phyloP scores from a whole-genome alignment of 2,888 invertebrate species.

The Sarcophaga variegata region DNA sequence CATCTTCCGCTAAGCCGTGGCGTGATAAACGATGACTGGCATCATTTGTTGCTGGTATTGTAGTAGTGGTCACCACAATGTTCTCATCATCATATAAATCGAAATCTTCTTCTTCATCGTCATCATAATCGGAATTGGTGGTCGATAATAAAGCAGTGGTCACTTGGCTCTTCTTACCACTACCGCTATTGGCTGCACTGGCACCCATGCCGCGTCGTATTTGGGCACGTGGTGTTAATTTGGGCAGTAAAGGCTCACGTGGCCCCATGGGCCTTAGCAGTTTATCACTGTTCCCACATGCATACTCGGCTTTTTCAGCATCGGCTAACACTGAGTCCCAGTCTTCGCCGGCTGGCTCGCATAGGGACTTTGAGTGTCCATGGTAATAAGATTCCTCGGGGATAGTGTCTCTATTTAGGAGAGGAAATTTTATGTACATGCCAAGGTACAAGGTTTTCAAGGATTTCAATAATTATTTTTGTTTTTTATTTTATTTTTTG shows the following conservation, averaged over 20 bases:
- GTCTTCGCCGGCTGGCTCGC: slow-evolving; percentile 83
- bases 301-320: slow-evolving; percentile 72
- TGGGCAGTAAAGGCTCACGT: slow-evolving; percentile 83
- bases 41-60: slow-evolving; percentile 70
- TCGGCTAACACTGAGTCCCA: slow-evolving; percentile 79
- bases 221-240: slow-evolving; percentile 84
- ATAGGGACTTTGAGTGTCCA: slow-evolving; percentile 84
- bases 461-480: neutral
- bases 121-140: slow-evolving; percentile 83
- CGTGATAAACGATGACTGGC: slow-evolving; percentile 37
- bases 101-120: slow-evolving; percentile 81
- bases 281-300: slow-evolving; percentile 70
- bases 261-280: slow-evolving; percentile 74
- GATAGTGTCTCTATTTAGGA: slow-evolving; percentile 84
- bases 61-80: slow-evolving; percentile 80
- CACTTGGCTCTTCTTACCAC: slow-evolving; percentile 83
- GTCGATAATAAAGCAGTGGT: slow-evolving; percentile 85
- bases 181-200: slow-evolving; percentile 72
- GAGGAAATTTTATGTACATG: neutral
- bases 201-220: slow-evolving; percentile 83
- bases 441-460: too few species aligned
- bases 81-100: slow-evolving; percentile 81
- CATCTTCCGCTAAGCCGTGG: slow-evolving; percentile 48
- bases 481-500: slow-evolving; percentile 41
- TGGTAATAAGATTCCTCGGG: slow-evolving; percentile 86